phyloP scores from a whole-genome alignment of 2,113 vertebrate species.

The Saccopteryx bilineata region DNA sequence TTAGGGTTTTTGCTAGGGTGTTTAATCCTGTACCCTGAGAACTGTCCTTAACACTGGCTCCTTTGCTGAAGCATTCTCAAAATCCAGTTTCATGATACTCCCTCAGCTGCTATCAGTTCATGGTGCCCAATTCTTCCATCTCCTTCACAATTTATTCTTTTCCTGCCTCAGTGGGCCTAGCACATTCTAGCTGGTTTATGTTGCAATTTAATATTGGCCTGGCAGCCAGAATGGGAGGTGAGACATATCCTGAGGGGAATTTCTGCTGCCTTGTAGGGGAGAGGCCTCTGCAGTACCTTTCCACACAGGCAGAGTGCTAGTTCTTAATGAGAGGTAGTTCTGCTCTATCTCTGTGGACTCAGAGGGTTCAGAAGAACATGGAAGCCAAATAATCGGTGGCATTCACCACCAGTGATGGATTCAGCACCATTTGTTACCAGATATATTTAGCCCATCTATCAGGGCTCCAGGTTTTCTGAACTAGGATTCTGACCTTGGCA shows the following conservation, averaged over 20 bases:
- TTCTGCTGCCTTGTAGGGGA: not conserved
- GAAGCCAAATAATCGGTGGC: not conserved
- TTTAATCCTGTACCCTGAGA: not conserved
- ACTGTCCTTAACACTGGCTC: not conserved
- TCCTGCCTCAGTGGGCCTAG: not conserved
- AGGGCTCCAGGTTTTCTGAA: not conserved
- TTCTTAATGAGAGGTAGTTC: not conserved
- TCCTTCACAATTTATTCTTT: not conserved
- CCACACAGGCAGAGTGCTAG: not conserved
- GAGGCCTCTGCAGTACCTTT: not conserved
- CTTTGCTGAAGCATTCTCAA: not conserved
- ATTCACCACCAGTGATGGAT: not conserved
- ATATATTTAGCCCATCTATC: not conserved
- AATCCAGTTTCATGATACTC: not conserved
- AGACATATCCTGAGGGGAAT: not conserved
- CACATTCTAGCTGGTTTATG: not conserved
- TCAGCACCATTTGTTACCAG: not conserved
- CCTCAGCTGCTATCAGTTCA: not conserved
- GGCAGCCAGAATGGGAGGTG: not conserved
- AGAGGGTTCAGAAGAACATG: not conserved
- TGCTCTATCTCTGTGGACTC: not conserved
- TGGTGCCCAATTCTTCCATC: not conserved
- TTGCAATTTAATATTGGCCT: not conserved
- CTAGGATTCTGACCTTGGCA: not conserved
- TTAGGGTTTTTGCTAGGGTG: not conserved